Conservation (phyloP, 2,113 vertebrate genomes). For the Triplophysa tibetana region DNA sequence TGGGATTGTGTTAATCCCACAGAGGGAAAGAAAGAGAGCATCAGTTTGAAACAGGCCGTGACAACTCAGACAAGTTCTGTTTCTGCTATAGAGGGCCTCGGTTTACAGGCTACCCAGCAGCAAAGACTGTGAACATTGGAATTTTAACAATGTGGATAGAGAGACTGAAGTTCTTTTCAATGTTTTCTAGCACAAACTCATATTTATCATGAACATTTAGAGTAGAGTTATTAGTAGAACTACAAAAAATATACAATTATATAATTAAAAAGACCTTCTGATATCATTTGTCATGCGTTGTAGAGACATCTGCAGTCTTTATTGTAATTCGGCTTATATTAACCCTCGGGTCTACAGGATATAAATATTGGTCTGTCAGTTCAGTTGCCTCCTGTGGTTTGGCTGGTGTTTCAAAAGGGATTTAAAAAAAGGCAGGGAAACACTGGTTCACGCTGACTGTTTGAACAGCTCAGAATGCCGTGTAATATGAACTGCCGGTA, state of each 20-base stretch:
- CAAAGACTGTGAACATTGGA: not conserved
- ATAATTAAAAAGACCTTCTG: not conserved
- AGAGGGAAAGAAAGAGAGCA: constrained; percentile 4
- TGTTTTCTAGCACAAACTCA: not conserved
- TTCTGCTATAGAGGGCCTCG: not conserved
- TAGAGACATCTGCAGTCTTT: not conserved
- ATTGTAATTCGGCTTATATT: not conserved
- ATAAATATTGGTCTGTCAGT: not conserved
- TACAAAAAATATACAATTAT: too few relatives aligned
- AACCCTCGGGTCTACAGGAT: not conserved
- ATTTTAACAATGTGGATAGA: not conserved
- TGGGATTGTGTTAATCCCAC: not conserved
- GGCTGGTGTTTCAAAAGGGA: constrained; percentile 15
- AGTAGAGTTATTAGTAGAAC: not conserved
- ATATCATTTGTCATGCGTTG: not conserved
- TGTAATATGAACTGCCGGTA: constrained; percentile 11
- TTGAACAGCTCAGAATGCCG: not conserved
- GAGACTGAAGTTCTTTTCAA: not conserved
- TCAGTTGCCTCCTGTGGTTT: constrained; percentile 23
- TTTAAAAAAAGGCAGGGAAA: not conserved
- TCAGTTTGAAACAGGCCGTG: not conserved
- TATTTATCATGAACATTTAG: not conserved
- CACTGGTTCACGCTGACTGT: not conserved
- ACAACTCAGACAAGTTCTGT: constrained; percentile 1
- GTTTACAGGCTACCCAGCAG: not conserved